Percentiles rank a stretch among this genome's conserved stretches.
These are phyloP conservation scores for Tursiops truncatus DNA, from an alignment of 2,113 vertebrate genomes.

Conservation along the genomic window DNA sequence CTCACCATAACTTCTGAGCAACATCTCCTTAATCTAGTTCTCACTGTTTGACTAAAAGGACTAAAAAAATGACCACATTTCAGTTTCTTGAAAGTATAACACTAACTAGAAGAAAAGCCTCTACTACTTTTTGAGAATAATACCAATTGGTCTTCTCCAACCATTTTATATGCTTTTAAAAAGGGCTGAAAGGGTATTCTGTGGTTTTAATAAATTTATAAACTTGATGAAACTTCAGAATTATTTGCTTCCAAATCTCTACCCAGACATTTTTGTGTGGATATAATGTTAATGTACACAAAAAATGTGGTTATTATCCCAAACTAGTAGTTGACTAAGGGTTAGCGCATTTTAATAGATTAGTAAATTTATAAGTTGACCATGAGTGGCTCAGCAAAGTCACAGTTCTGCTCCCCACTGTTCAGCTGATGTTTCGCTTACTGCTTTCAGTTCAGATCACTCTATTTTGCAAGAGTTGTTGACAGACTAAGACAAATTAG, in stretches of 20 bases:
- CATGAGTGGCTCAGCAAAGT: background rate
- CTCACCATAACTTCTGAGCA: slow-evolving; percentile 5
- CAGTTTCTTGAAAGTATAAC: slow-evolving; percentile 14
- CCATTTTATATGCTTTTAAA: background rate
- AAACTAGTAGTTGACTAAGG: background rate
- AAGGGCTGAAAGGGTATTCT: background rate
- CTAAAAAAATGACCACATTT: background rate
- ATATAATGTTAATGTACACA: background rate
- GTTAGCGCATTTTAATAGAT: background rate
- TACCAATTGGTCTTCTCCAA: background rate
- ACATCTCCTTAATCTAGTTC: slow-evolving; percentile 32
- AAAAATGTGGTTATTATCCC: background rate
- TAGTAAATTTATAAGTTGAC: background rate
- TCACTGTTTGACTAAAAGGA: slow-evolving; percentile 11
- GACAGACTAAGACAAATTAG: background rate
- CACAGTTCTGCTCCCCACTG: background rate
- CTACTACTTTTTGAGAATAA: background rate
- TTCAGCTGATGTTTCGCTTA: background rate
- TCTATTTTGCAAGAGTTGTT: background rate
- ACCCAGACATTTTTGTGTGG: background rate
- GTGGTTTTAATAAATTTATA: background rate
- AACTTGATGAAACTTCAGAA: slow-evolving; percentile 10
- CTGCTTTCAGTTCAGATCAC: background rate
- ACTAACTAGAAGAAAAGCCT: slow-evolving; percentile 5
- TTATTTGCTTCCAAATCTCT: slow-evolving; percentile 23